phyloP scores from a whole-genome alignment of 2,888 invertebrate species.

The Diaprepes abbreviatus region DNA sequence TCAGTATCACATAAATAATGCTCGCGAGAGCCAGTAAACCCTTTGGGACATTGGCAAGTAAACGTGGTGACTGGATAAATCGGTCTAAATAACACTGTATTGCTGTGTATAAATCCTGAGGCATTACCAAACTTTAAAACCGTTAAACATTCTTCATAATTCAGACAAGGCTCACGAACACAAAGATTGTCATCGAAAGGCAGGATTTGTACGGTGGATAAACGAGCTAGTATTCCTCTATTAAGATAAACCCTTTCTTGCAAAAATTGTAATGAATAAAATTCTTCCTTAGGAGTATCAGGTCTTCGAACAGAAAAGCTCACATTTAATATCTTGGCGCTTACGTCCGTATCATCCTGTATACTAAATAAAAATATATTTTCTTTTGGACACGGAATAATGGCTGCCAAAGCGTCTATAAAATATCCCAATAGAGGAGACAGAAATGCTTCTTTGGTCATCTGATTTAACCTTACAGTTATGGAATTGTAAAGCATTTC shows the following conservation, averaged over 20 bases:
- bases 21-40: slow-evolving; percentile 90
- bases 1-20: slow-evolving; percentile 96
- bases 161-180: slow-evolving; percentile 93
- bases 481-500: slow-evolving; percentile 96
- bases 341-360: slow-evolving; percentile 92
- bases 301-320: slow-evolving; percentile 91
- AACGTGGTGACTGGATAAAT: slow-evolving; percentile 96
- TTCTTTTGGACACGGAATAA: slow-evolving; percentile 92
- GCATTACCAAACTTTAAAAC: slow-evolving; percentile 94
- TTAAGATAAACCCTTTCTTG: slow-evolving; percentile 96
- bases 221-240: slow-evolving; percentile 85
- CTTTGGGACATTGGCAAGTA: slow-evolving; percentile 90
- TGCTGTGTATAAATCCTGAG: slow-evolving; percentile 89
- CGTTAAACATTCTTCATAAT: slow-evolving; percentile 93
- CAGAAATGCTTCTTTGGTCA: slow-evolving; percentile 93
- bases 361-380: slow-evolving; percentile 94
- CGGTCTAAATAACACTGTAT: slow-evolving; percentile 91
- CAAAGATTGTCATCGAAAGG: slow-evolving; percentile 98
- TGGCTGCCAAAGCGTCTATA: slow-evolving; percentile 90
- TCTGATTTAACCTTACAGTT: slow-evolving; percentile 91
- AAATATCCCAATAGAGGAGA: slow-evolving; percentile 91
- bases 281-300: slow-evolving; percentile 83
- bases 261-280: slow-evolving; percentile 89
- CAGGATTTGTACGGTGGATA: slow-evolving; percentile 90
- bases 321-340: slow-evolving; percentile 89